Conservation (phyloP, 2,888 invertebrate species). For the Tuberolachnus salignus region DNA sequence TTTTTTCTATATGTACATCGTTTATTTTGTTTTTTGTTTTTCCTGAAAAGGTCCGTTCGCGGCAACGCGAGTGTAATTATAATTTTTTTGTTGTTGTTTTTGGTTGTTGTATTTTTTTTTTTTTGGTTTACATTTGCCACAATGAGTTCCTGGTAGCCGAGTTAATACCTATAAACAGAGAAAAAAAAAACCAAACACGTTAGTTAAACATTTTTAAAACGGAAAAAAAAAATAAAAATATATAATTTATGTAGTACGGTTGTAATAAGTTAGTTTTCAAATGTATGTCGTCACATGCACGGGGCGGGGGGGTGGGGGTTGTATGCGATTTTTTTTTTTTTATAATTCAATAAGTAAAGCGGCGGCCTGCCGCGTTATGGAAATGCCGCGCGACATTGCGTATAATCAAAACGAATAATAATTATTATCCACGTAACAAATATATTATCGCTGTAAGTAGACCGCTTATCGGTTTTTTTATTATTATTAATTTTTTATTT, state of each 20-base stretch:
- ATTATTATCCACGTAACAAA: too few relatives aligned
- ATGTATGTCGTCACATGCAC: not conserved
- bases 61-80: not conserved
- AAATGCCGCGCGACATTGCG: too few relatives aligned
- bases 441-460: too few relatives aligned
- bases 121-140: constrained; percentile 30
- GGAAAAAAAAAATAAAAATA: not conserved
- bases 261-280: not conserved
- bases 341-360: too few relatives aligned
- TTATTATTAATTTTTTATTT: too few relatives aligned
- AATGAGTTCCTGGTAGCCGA: constrained; percentile 17
- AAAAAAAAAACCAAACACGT: constrained; percentile 6
- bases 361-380: too few relatives aligned
- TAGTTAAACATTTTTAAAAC: not conserved
- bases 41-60: too few relatives aligned
- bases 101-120: not conserved
- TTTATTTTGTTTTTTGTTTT: too few relatives aligned
- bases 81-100: not conserved
- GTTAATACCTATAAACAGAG: constrained; percentile 16
- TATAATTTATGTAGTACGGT: too few relatives aligned
- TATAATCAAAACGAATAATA: too few relatives aligned
- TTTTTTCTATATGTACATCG: not conserved
- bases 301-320: not conserved
- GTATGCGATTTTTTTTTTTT: too few relatives aligned
- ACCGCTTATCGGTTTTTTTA: too few relatives aligned